A percentile compares a stretch with the other conserved stretches of the same genome.
These are phyloP conservation scores for Sycophila sp. DNA, from an alignment of 1,140 invertebrate genomes.

Conservation along the genomic window DNA sequence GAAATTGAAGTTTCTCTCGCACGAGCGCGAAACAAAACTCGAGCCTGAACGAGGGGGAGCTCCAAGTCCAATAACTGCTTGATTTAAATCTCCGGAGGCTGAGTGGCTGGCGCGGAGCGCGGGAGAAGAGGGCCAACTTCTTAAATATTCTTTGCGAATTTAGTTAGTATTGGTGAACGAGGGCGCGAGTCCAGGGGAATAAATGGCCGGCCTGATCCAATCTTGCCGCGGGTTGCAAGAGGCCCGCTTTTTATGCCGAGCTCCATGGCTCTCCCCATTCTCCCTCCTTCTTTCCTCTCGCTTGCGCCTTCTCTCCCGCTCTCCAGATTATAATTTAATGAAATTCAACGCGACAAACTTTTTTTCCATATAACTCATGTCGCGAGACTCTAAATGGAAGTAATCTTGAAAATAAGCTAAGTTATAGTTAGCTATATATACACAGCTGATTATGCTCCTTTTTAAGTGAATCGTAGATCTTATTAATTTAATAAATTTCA, in stretches of 20 bases:
- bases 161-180: constrained; percentile 4
- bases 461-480: no score
- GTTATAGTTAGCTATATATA: no score
- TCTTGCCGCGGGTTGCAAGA: no score
- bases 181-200: background rate
- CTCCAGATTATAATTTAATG: background rate
- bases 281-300: no score
- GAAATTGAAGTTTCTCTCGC: constrained; percentile 43
- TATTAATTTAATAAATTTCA: no score
- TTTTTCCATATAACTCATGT: no score
- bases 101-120: background rate
- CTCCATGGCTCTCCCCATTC: no score
- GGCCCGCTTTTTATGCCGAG: no score
- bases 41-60: background rate
- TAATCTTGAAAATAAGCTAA: no score
- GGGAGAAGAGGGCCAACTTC: constrained; percentile 6
- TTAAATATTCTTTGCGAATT: constrained; percentile 27
- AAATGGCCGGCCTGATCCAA: background rate
- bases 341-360: background rate
- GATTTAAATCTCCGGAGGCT: constrained; percentile 16
- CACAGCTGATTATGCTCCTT: no score
- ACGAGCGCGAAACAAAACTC: constrained; percentile 9
- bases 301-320: no score
- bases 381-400: no score
- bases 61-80: constrained; percentile 21